Percentiles rank a stretch among this genome's conserved stretches.
Evolutionary conservation across 2,888 invertebrate genomes (phyloP).

Genomic region (Marasmarcha lunaedactyla): DNA sequence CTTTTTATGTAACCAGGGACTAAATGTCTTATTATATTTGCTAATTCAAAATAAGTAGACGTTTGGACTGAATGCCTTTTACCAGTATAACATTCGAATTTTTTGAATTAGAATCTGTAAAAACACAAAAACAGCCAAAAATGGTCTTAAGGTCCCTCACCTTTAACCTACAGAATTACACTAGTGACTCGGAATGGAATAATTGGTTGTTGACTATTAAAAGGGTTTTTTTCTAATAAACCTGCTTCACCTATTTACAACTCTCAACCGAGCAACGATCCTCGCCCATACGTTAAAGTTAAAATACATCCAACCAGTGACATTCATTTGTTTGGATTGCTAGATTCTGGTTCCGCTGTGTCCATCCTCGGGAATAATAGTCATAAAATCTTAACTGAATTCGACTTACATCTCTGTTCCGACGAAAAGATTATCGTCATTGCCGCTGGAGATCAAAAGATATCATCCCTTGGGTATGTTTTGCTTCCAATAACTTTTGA

Average conservation of each 20-base stretch:
- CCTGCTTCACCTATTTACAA: constrained; percentile 8
- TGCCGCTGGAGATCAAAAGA: constrained; percentile 11
- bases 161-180: background rate
- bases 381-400: constrained; percentile 2
- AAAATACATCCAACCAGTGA: constrained; percentile 7
- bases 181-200: constrained; percentile 10
- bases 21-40: too few relatives aligned
- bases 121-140: too few relatives aligned
- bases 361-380: constrained; percentile 14
- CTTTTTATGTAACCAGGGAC: too few relatives aligned
- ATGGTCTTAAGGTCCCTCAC: too few relatives aligned
- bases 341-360: constrained; percentile 15
- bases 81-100: too few relatives aligned
- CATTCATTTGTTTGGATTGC: constrained; percentile 5
- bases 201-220: constrained; percentile 13
- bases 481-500: constrained; percentile 12
- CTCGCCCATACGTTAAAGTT: constrained; percentile 10
- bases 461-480: constrained; percentile 9
- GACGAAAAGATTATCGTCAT: constrained; percentile 3
- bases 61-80: too few relatives aligned
- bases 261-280: constrained; percentile 4
- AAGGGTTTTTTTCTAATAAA: constrained; percentile 8
- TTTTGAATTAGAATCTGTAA: too few relatives aligned
- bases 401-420: background rate
- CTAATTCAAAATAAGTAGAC: too few relatives aligned